Percentiles rank a stretch among this genome's conserved stretches.
Conservation (phyloP, 2,888 invertebrate genomes). For the Anarsia innoxiella region DNA sequence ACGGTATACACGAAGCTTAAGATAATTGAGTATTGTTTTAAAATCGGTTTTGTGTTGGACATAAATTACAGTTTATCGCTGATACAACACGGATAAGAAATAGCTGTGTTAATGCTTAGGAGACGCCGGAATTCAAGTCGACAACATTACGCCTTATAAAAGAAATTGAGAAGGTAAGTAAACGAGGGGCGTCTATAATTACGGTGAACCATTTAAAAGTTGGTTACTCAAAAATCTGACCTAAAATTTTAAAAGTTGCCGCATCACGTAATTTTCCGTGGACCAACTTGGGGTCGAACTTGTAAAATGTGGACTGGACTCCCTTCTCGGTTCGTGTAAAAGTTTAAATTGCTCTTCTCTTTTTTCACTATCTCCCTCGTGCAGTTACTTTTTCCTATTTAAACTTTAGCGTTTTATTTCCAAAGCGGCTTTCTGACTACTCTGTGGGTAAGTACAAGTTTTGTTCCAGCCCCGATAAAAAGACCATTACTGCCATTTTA, state of each 20-base stretch:
- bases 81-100: no score
- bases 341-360: slow-evolving; percentile 65
- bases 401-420: slow-evolving; percentile 68
- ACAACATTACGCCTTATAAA: no score
- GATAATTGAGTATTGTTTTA: slow-evolving; percentile 18
- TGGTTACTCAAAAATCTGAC: slow-evolving; percentile 8
- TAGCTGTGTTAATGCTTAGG: no score
- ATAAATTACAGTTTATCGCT: no score
- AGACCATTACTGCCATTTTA: slow-evolving; percentile 12
- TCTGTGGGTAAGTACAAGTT: slow-evolving; percentile 34
- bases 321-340: slow-evolving; percentile 36
- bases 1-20: slow-evolving; percentile 25
- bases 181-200: no score
- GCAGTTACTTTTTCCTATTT: slow-evolving; percentile 69
- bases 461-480: slow-evolving; percentile 29
- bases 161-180: no score
- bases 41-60: slow-evolving; percentile 1
- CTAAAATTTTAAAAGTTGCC: slow-evolving; percentile 41
- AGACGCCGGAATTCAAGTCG: no score
- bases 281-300: slow-evolving; percentile 54
- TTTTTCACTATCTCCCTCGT: slow-evolving; percentile 67
- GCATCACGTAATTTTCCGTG: slow-evolving; percentile 52
- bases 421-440: slow-evolving; percentile 33
- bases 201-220: background rate
- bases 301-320: slow-evolving; percentile 55